These are phyloP conservation scores for Actenoides hombroni DNA, from an alignment of 2,113 vertebrate species.

Conservation along the genomic window DNA sequence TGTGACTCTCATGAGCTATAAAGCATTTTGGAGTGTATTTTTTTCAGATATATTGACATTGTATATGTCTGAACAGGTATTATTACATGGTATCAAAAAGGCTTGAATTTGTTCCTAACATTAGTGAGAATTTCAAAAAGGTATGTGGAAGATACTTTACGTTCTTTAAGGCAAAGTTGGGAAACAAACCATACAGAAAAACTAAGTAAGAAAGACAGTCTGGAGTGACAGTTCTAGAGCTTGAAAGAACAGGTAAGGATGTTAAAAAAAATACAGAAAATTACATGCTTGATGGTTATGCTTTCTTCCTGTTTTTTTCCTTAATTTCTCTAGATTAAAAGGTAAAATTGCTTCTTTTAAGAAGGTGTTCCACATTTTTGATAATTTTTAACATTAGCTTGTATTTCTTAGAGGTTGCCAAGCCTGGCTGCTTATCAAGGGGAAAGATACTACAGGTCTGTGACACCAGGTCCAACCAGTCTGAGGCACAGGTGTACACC, in stretches of 20 bases:
- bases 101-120: background rate
- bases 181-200: background rate
- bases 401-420: background rate
- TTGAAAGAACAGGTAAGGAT: background rate
- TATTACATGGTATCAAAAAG: background rate
- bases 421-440: fast-evolving
- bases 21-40: background rate
- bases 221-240: background rate
- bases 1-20: background rate
- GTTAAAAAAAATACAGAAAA: background rate
- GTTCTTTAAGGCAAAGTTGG: background rate
- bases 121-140: background rate
- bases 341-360: background rate
- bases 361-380: fast-evolving
- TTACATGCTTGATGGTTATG: background rate
- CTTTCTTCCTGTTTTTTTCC: background rate
- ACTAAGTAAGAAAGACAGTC: background rate
- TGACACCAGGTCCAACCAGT: fast-evolving
- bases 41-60: background rate
- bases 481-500: background rate
- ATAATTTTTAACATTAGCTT: background rate
- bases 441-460: background rate
- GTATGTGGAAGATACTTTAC: background rate
- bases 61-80: background rate
- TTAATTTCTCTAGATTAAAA: background rate